Evolutionary conservation across 2,888 invertebrate genomes (phyloP).

Genomic region (Flexamia atlantica): DNA sequence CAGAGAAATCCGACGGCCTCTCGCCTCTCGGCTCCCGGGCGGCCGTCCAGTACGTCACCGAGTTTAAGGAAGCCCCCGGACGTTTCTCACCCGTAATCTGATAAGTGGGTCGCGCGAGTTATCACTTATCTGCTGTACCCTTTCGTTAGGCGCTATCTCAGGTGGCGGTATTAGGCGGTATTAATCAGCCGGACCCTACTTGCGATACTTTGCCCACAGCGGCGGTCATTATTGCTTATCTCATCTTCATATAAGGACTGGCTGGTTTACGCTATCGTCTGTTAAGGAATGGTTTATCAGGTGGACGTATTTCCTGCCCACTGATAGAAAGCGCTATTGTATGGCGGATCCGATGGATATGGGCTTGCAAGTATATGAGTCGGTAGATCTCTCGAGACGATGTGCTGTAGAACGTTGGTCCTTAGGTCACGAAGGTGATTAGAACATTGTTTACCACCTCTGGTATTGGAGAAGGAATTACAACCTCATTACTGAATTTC

Average conservation of each 20-base stretch:
- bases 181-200: slow-evolving; percentile 8
- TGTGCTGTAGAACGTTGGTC: too few species aligned
- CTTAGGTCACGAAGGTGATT: too few species aligned
- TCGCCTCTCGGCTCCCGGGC: background rate
- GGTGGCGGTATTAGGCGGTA: slow-evolving; percentile 9
- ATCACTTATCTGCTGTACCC: background rate
- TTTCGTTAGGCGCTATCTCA: background rate
- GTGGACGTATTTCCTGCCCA: slow-evolving; percentile 19
- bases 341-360: slow-evolving; percentile 3
- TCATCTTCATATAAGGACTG: slow-evolving; percentile 1
- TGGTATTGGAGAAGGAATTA: too few species aligned
- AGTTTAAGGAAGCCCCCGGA: slow-evolving; percentile 9
- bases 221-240: slow-evolving; percentile 34
- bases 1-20: background rate
- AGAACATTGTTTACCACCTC: too few species aligned
- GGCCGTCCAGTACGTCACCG: background rate
- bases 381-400: too few species aligned
- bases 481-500: too few species aligned
- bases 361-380: too few species aligned
- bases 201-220: slow-evolving; percentile 13
- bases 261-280: slow-evolving; percentile 31
- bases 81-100: slow-evolving; percentile 16
- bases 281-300: slow-evolving; percentile 19
- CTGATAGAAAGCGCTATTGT: slow-evolving; percentile 31
- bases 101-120: background rate